phyloP scores from a whole-genome alignment of 1,140 invertebrate species.

The Penaeus japonicus region DNA sequence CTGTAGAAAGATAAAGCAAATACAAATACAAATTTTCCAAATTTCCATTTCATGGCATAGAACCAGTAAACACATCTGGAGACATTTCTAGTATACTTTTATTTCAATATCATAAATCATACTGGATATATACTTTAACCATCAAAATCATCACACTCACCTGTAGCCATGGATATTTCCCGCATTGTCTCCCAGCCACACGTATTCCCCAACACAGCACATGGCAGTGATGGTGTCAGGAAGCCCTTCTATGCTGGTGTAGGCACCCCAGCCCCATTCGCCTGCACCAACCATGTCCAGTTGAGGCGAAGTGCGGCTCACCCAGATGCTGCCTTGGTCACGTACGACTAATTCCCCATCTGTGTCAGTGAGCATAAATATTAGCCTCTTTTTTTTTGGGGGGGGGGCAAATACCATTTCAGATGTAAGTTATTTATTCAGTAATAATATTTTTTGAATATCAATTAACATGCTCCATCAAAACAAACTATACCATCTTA shows the following conservation, averaged over 20 bases:
- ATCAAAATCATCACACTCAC: conserved; percentile 65
- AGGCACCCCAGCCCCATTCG: conserved; percentile 58
- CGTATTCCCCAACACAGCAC: conserved; percentile 69
- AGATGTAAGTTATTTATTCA: too few species aligned
- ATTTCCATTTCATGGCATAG: neutral
- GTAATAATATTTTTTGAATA: neutral
- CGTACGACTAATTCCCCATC: conserved; percentile 64
- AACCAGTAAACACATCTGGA: neutral
- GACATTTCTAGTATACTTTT: neutral
- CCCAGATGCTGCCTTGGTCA: conserved; percentile 71
- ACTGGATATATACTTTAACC: neutral
- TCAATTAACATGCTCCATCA: neutral
- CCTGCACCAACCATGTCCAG: conserved; percentile 73
- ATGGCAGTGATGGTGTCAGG: conserved; percentile 61
- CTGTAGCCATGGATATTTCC: conserved; percentile 82
- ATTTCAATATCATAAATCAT: neutral
- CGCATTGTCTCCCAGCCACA: conserved; percentile 87
- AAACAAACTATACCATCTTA: neutral
- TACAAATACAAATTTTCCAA: neutral
- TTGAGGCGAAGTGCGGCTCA: conserved; percentile 75
- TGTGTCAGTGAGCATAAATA: conserved; percentile 47
- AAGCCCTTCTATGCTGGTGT: conserved; percentile 57
- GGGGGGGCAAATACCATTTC: too few species aligned
- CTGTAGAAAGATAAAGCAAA: conserved; percentile 34
- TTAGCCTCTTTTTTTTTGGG: neutral